phyloP scores from a whole-genome alignment of 2,888 invertebrate species.

The Globia sparganii region DNA sequence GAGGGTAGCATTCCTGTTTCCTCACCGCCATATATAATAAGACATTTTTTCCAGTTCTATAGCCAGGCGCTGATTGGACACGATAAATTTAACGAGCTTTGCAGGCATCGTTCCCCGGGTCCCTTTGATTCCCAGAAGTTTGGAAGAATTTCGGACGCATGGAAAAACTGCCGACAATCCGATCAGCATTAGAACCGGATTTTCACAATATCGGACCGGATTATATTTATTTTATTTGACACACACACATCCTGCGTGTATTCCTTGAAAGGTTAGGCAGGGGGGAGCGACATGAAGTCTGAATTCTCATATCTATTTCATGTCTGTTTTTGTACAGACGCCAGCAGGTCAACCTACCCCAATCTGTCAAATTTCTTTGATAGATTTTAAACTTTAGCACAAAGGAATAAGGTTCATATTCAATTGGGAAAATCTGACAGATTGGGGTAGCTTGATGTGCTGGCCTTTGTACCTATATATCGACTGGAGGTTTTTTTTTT shows the following conservation, averaged over 20 bases:
- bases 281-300: not conserved
- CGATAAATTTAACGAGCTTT: conserved; percentile 6
- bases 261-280: not conserved
- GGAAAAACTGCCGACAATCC: conserved; percentile 9
- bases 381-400: too few species aligned
- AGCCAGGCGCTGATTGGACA: conserved; percentile 4
- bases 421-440: too few species aligned
- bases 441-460: too few species aligned
- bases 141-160: conserved; percentile 7
- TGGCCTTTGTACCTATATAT: too few species aligned
- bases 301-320: too few species aligned
- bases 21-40: too few species aligned
- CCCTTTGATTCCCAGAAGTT: conserved; percentile 9
- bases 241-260: not conserved
- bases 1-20: too few species aligned
- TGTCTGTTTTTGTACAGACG: too few species aligned
- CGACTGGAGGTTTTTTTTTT: not conserved
- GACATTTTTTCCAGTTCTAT: not conserved
- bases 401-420: too few species aligned
- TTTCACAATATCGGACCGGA: not conserved
- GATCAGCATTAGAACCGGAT: not conserved
- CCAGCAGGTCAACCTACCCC: too few species aligned
- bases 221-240: conserved; percentile 4
- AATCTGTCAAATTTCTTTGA: too few species aligned
- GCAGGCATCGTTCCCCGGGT: not conserved